A percentile compares a stretch with the other conserved stretches of the same genome.
Evolutionary conservation across 2,113 vertebrate genomes (phyloP).

Genomic region (Benthochromis sp.): DNA sequence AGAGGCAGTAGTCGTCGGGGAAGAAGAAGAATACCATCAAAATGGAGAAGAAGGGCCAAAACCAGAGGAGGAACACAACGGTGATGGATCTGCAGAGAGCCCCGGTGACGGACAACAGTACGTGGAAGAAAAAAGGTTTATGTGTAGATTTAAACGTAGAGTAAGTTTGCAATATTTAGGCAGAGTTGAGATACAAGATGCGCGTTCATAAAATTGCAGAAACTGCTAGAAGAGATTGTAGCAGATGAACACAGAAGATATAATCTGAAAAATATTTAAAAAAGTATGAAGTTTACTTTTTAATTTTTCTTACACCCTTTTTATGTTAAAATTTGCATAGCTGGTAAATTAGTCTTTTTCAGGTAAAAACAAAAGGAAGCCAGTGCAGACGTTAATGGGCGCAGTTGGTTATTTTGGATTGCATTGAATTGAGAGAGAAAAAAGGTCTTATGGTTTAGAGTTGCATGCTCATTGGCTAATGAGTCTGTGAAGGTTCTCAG

Average conservation of each 20-base stretch:
- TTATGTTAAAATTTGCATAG: not conserved
- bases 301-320: not conserved
- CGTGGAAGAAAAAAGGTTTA: constrained; percentile 15
- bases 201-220: rapidly evolving
- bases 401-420: not conserved
- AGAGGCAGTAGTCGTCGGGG: not conserved
- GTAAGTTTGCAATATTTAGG: not conserved
- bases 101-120: constrained; percentile 56
- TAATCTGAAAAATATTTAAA: not conserved
- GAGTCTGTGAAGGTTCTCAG: not conserved
- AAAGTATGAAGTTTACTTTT: rapidly evolving
- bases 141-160: not conserved
- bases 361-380: not conserved
- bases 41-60: constrained; percentile 24
- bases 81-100: constrained; percentile 13
- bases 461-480: not conserved
- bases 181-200: not conserved
- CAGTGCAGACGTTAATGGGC: not conserved
- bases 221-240: not conserved
- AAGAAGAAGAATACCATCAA: constrained; percentile 17
- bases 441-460: not conserved
- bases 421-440: not conserved
- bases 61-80: not conserved
- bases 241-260: not conserved
- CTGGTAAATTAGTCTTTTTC: not conserved